Evolutionary conservation across 2,113 vertebrate species (phyloP).

Genomic region (Chaetops frenatus): DNA sequence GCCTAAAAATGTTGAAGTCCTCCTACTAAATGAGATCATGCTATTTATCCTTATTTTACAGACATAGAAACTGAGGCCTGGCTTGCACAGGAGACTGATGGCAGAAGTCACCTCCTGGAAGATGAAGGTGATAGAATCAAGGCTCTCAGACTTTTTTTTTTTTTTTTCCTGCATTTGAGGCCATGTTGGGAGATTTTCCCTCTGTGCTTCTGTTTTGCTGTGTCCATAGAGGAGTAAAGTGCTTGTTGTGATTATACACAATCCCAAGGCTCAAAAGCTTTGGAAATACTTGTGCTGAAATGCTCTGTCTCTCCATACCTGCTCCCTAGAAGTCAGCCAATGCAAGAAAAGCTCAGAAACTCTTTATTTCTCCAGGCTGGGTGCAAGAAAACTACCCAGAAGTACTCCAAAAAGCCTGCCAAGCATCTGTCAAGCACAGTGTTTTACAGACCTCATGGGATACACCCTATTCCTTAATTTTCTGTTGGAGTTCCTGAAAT

Average conservation of each 20-base stretch:
- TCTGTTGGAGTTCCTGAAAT: not conserved
- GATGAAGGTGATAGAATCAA: not conserved
- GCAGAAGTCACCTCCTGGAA: not conserved
- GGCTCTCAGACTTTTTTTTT: not conserved
- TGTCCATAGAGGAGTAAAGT: not conserved
- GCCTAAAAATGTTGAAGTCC: not conserved
- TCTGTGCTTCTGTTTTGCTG: not conserved
- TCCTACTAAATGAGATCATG: not conserved
- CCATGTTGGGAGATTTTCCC: not conserved
- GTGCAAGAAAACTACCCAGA: not conserved
- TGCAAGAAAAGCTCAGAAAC: not conserved
- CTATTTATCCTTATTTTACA: not conserved
- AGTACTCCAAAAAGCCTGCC: not conserved
- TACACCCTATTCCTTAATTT: not conserved
- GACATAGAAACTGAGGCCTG: not conserved
- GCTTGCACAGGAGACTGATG: not conserved
- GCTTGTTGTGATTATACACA: not conserved
- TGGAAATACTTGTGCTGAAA: not conserved
- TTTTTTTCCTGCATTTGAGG: not conserved
- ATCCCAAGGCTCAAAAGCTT: not conserved
- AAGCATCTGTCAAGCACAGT: not conserved
- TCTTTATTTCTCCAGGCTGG: not conserved
- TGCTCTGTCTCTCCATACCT: not conserved
- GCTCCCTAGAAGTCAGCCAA: not conserved
- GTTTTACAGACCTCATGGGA: too few relatives aligned